Conservation (phyloP, 2,113 vertebrate species). For the Catharus fuscescens region DNA sequence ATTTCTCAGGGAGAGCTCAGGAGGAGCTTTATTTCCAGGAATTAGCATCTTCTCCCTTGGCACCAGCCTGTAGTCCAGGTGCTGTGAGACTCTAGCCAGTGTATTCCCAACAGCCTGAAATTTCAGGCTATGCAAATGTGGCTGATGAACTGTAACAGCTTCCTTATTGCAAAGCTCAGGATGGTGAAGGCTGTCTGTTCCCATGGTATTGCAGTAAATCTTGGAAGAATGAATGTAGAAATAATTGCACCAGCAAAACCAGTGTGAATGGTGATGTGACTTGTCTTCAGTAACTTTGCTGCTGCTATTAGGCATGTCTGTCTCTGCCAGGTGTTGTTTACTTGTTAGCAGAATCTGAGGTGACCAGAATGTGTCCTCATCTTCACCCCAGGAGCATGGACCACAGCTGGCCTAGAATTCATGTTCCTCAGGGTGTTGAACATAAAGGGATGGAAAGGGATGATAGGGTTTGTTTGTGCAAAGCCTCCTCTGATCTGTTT, state of each 20-base stretch:
- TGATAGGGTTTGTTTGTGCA: not conserved
- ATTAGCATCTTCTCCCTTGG: not conserved
- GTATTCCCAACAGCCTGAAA: not conserved
- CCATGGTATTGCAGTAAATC: not conserved
- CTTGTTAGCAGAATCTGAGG: not conserved
- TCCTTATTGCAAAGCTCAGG: not conserved
- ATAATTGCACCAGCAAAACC: conserved; percentile 48
- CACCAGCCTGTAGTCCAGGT: not conserved
- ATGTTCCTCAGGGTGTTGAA: not conserved
- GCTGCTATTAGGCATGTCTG: conserved; percentile 27
- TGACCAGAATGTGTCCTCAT: not conserved
- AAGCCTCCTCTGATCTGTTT: not conserved
- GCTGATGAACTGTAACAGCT: not conserved
- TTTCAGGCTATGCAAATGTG: not conserved
- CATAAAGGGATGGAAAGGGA: conserved; percentile 14
- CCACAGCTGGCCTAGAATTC: conserved; percentile 15
- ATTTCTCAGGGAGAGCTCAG: not conserved
- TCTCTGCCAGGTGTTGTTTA: not conserved
- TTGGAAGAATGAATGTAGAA: conserved; percentile 41
- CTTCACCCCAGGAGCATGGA: not conserved
- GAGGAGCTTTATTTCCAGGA: not conserved
- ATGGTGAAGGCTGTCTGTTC: not conserved
- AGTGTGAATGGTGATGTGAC: not conserved
- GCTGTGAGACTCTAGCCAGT: not conserved
- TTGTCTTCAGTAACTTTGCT: conserved; percentile 5